Conservation (phyloP, 2,888 invertebrate genomes). For the Malachius bipustulatus region DNA sequence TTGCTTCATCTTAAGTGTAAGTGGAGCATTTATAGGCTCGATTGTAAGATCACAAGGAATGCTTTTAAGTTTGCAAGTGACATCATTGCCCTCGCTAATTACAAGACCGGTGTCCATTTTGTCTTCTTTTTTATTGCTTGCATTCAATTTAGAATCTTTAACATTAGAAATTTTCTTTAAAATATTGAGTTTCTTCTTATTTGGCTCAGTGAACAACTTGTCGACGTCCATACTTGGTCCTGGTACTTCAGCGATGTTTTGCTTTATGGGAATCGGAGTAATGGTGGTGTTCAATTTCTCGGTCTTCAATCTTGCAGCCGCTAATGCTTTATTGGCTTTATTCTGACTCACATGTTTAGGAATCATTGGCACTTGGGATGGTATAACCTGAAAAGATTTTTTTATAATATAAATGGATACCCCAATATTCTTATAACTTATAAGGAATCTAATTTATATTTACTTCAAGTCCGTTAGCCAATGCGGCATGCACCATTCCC, state of each 20-base stretch:
- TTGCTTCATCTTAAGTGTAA: too few relatives aligned
- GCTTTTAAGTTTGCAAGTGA: slow-evolving; percentile 26
- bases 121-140: slow-evolving; percentile 35
- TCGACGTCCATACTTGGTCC: slow-evolving; percentile 30
- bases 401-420: too few relatives aligned
- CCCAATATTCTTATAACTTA: too few relatives aligned
- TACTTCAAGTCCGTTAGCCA: too few relatives aligned
- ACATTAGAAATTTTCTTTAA: slow-evolving; percentile 77
- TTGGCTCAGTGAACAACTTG: slow-evolving; percentile 66
- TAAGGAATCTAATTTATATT: too few relatives aligned
- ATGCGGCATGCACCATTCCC: too few relatives aligned
- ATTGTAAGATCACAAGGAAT: slow-evolving; percentile 44
- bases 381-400: too few relatives aligned
- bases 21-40: slow-evolving; percentile 34
- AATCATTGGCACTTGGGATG: slow-evolving; percentile 5
- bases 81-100: slow-evolving; percentile 31
- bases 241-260: slow-evolving; percentile 13
- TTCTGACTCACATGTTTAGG: slow-evolving; percentile 8
- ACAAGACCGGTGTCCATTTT: slow-evolving; percentile 32
- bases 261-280: slow-evolving; percentile 31
- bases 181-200: slow-evolving; percentile 75
- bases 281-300: slow-evolving; percentile 36
- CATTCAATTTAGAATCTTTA: slow-evolving; percentile 49
- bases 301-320: slow-evolving; percentile 34
- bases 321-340: slow-evolving; percentile 31